Conservation (phyloP, 2,797 vertebrate genomes). For the Xiphorhynchus erythropygius region DNA sequence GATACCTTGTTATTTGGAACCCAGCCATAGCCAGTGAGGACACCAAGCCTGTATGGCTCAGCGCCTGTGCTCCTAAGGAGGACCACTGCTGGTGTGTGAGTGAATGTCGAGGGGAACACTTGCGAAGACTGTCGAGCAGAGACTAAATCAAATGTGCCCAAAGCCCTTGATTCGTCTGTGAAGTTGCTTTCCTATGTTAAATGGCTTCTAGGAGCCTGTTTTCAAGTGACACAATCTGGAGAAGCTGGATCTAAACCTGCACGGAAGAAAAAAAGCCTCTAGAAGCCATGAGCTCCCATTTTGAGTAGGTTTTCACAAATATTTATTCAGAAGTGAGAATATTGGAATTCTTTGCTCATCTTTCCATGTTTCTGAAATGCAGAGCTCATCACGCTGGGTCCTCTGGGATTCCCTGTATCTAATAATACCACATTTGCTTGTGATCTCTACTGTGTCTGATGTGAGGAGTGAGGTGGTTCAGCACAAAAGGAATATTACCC, state of each 20-base stretch:
- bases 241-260: background rate
- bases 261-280: background rate
- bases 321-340: background rate
- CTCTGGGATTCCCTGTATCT: background rate
- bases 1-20: background rate
- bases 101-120: accelerated
- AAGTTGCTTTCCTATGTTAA: background rate
- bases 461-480: background rate
- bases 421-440: background rate
- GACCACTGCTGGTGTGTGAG: accelerated
- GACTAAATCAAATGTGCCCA: background rate
- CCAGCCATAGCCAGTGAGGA: background rate
- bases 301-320: background rate
- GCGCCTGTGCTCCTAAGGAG: background rate
- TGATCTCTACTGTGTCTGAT: background rate
- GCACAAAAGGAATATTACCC: background rate
- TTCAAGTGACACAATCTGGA: background rate
- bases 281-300: background rate
- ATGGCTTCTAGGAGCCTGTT: background rate
- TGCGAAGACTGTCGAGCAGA: background rate
- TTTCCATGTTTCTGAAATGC: background rate
- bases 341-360: background rate
- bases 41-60: accelerated
- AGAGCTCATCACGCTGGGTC: background rate
- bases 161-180: background rate